Base-by-base conservation (phyloP, 2,797 vertebrate species). In the Lycodopsis pacificus region DNA sequence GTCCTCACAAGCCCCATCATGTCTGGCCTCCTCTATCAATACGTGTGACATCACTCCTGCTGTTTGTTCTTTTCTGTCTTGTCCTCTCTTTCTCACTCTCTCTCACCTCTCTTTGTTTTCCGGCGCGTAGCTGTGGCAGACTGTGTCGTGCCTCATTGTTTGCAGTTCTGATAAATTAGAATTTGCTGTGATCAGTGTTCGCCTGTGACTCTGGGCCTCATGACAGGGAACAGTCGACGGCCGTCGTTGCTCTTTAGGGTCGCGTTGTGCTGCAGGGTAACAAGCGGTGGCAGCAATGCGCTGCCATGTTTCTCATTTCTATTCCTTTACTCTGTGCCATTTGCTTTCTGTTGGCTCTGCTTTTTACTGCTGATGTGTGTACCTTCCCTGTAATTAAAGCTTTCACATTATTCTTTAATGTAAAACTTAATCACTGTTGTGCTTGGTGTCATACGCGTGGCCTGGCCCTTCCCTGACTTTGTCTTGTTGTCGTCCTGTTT, bases 31-130 rank as follows among this genome's bases (percentile, higher is more conserved):
- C 77, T 85, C 72, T 32, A 76, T 75, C 68, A 76, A 84, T 81
- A 85, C 40, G 56, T 76, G 83, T 91, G 90, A 93, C 90, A 89
- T 90, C 90, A 90, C 65, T 83, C 76, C 57, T 87, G 88, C 86
- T 89, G 79, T 88, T 88, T 77, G 65, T 76, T 76, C 86, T 76
- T 20, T 20, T 83, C 72, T 74, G 72, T 88, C 81, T 81, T 75
- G 81, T 86, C 75, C 76, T 71, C 68, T 71, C 84, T 87, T 64
- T 67, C 65, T 65, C 76, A 11, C 46, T 44, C 54, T 51, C 17
- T 62, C 65, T 73, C 25, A 62, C 42, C 54, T 58, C 54, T 64
- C 86, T 81, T 87, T 90, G 82, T 89, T 34, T 34, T 82, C 73
- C 73, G 61, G 65, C 25, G 13, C 38, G 62, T 54, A 56, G 62